Base-by-base conservation (phyloP, 2,797 vertebrate genomes). In the Semaprochilodus insignis region DNA sequence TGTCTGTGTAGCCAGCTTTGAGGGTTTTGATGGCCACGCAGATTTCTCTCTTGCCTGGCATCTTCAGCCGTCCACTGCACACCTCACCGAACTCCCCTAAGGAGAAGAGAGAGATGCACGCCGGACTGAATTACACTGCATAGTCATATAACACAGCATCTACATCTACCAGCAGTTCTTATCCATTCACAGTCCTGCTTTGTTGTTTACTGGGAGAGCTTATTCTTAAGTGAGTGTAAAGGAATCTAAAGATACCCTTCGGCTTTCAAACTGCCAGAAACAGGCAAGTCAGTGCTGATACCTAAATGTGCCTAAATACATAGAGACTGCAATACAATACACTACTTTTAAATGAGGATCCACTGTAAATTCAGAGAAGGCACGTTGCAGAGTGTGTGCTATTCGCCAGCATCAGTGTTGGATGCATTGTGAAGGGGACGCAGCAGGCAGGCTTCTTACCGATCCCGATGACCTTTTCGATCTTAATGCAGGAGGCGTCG, bases 381-480 rank as follows among this genome's bases (percentile, higher is more conserved):
- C n/a, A n/a, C 31, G n/a, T 57, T 23, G 63, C 21, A 70, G 16
- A 66, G 31, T 66, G 34, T 27, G 60, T 31, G 23, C 60, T 25
- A 27, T 15, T 63, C 23, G 11, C 23, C 14, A 63, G 60, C 23
- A 63, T 15, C 60, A 63, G 60, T 63, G 63, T 54, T 66, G 27
- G 65, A 84, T 67, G 44, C 59, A 59, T 55, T 81, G 62, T 63
- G 69, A 81, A 75, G 86, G 84, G 87, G 86, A 88, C 62, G 21
- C 85, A 84, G 83, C 70, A 60, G 83, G 84, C 57, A 27, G 23
- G 75, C 86, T 80, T 76, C 97, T 96, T 93, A 99, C 98, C 98
- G 89, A 99, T 98, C 93, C 98, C 98, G 92, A 99, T 99, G 92
- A 99, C 98, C 94, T 97, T 98, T 95, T 99, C 98, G 51, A 99